A percentile compares a stretch with the other conserved stretches of the same genome.
Evolutionary conservation across 2,888 invertebrate species (phyloP).

Genomic region (Schrankia costaestrigalis): DNA sequence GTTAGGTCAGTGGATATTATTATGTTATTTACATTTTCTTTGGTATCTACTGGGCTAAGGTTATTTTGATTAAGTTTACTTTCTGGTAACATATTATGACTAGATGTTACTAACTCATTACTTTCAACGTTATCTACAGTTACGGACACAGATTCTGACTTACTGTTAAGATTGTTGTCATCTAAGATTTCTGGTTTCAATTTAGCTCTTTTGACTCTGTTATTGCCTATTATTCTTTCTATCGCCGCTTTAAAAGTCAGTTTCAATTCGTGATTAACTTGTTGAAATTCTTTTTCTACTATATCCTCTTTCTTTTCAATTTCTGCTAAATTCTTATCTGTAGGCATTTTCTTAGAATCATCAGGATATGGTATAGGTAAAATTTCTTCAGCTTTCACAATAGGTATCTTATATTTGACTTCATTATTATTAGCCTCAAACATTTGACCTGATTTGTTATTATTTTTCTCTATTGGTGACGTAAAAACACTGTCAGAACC

Average conservation of each 20-base stretch:
- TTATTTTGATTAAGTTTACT: slow-evolving; percentile 4
- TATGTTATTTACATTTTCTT: slow-evolving; percentile 11
- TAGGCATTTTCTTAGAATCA: slow-evolving; percentile 36
- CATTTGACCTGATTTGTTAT: slow-evolving; percentile 29
- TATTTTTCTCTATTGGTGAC: slow-evolving; percentile 47
- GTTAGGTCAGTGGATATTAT: slow-evolving; percentile 6
- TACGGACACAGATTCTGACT: slow-evolving; percentile 4
- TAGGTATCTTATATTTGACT: slow-evolving; percentile 34
- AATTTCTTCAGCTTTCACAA: slow-evolving; percentile 57
- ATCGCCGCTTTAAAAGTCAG: slow-evolving; percentile 64
- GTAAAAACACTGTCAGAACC: slow-evolving; percentile 62
- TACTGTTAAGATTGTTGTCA: slow-evolving; percentile 9
- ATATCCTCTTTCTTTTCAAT: slow-evolving; percentile 30
- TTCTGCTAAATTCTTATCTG: slow-evolving; percentile 31
- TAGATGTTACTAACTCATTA: slow-evolving; percentile 5
- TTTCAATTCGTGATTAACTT: slow-evolving; percentile 62
- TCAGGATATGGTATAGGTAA: slow-evolving; percentile 58
- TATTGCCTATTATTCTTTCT: slow-evolving; percentile 54
- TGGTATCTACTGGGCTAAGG: slow-evolving; percentile 7
- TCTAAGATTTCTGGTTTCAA: slow-evolving; percentile 22
- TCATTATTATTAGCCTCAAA: slow-evolving; percentile 23
- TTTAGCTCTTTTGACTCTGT: slow-evolving; percentile 32
- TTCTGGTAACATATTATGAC: slow-evolving; percentile 8
- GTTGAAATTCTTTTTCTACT: slow-evolving; percentile 57
- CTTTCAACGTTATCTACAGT: slow-evolving; percentile 10